phyloP scores from a whole-genome alignment of 2,113 vertebrate species.

The Castor canadensis region DNA sequence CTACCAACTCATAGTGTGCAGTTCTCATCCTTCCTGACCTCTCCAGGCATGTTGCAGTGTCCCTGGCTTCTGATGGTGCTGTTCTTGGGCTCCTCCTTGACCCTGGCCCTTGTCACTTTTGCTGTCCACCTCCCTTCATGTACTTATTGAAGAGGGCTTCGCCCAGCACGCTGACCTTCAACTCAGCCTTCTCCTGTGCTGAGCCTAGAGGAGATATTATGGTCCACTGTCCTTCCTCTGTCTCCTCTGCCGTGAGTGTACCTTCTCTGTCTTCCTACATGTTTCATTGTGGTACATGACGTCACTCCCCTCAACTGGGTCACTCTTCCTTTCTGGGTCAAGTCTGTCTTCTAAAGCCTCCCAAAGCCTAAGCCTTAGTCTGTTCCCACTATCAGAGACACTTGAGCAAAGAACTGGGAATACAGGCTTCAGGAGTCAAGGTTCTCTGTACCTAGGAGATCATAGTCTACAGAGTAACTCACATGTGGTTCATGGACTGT shows the following conservation, averaged over 20 bases:
- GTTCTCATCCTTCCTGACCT: neutral
- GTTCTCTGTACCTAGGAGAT: neutral
- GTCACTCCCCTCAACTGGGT: neutral
- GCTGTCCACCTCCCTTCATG: neutral
- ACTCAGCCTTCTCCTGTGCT: neutral
- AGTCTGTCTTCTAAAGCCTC: no score
- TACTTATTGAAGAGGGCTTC: neutral
- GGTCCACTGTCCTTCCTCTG: no score
- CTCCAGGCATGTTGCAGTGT: no score
- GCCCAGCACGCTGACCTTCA: neutral
- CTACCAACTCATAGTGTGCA: neutral
- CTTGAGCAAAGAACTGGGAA: no score
- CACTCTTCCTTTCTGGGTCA: neutral
- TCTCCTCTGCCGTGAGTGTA: no score
- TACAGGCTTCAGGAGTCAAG: neutral
- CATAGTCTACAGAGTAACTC: neutral
- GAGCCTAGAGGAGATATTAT: no score
- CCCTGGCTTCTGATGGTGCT: neutral
- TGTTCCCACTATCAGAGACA: neutral
- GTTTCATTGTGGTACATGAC: fast-evolving
- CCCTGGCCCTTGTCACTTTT: neutral
- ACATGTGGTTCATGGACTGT: neutral
- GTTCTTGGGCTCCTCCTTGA: neutral
- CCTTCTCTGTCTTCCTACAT: neutral
- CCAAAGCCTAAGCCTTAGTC: neutral